Evolutionary conservation across 2,797 vertebrate species (phyloP), one percentile per base, ranked within the genome.

Genomic region (Leontocebus nigricollis): DNA sequence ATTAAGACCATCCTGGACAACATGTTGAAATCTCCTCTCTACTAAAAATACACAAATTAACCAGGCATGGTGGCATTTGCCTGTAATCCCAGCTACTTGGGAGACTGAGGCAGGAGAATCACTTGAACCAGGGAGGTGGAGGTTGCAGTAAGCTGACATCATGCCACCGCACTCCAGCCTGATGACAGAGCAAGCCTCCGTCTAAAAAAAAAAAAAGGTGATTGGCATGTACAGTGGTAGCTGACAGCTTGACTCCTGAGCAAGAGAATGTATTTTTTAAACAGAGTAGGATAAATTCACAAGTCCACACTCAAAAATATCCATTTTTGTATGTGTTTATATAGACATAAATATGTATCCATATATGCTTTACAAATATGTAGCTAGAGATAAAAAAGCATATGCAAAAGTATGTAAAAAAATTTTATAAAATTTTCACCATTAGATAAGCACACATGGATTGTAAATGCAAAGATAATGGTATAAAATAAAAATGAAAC

Each of bases 401-500:
- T 83, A 87, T 83, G 79, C 5, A 10, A 92, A 96, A 94, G 36
- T 79, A 96, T 77, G 26, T 57, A 52, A 81, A 96, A 17, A 94
- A 96, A 76, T 6, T 70, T 88, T 57, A 97, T 39, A 95, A 87
- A 86, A 92, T 59, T 85, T 80, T 75, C 93, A 36, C 24, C 44
- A 80, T 84, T 89, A 39, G 96, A 73, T 83, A 95, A 79, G 73
- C 87, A 90, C 64, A 75, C 1, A 6, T 86, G 88, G 81, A 90
- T 88, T 93, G 2, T 91, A 95, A 98, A 97, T 92, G 59, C 79
- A 67, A 93, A 90, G 33, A 94, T 93, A 94, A 96, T 94, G 73
- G 33, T 64, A 67, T 57, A 55, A n/a, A 90, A 96, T 93, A 96
- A 97, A 97, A 96, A 94, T 20, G 39, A 95, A 98, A 96, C 94